Evolutionary conservation across 37 sponge, comb jelly and placozoan species (phyloP), one percentile per base, ranked within the genome.

Genomic region (Haliclona indistincta): DNA sequence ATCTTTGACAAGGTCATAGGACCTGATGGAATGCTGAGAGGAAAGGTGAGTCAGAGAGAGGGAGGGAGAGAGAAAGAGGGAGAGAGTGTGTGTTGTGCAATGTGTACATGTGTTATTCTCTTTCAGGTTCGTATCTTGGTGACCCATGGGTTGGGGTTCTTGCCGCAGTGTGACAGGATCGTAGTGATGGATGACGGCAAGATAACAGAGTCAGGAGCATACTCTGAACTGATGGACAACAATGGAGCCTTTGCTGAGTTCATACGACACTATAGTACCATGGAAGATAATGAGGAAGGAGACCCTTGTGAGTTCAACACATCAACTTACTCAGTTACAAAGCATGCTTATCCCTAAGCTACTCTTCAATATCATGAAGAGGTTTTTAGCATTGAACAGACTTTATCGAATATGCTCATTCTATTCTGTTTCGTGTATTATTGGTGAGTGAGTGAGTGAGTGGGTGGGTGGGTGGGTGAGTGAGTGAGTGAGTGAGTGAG

Each of bases 1-100:
- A 90, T 99, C 80, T 99, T 96, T 84, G 89, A 95, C 1, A 78
- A 93, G 37, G 94, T 99, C 32, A 91, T 99, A 29, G 99, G 99
- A 68, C 99, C 99, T 43, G 76, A 93, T 5, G 99, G 99, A 44
- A 37, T 93, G 71, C 77, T 99, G 68, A 88, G 76, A 42, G 76
- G 88, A 40, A 99, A 91, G 93, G 98, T 97, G 65, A 68, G 66
- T 7, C 17, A 47, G 13, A 15, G 38, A 56, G 56, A 55, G 15
- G 51, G 51, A 47, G 10, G 51, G 51, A 47, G 13, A 47, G 51
- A 17, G 51, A 10, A 17, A 47, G 51, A 47, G 51, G 51, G 15
- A 15, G 51, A 17, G 10, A 47, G 13, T 39, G 26, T 37, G 20
- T 20, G 20, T 66, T 38, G 2, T 22, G 25, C 42, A 66, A 38